Conservation (phyloP, 2,888 invertebrate genomes). For the Germaria angustata region DNA sequence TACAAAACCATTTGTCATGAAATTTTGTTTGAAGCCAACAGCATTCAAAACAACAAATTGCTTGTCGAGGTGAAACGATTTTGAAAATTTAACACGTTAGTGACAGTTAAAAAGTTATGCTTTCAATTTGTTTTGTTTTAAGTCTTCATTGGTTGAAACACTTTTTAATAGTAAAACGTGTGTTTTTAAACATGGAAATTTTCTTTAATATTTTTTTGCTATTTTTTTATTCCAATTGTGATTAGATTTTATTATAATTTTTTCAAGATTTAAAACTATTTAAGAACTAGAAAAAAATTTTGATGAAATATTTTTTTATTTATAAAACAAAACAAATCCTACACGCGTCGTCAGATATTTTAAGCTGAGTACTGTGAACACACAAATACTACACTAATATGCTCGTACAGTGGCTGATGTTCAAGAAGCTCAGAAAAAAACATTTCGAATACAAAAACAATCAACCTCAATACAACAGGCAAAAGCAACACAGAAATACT, state of each 20-base stretch:
- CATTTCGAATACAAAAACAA: conserved; percentile 56
- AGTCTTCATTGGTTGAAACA: background rate
- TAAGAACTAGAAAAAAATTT: conserved; percentile 33
- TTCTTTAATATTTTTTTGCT: conserved; percentile 9
- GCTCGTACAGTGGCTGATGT: conserved; percentile 72
- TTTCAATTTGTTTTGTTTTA: conserved; percentile 20
- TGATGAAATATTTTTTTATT: conserved; percentile 11
- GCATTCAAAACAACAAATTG: conserved; percentile 35
- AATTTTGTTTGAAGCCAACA: conserved; percentile 35
- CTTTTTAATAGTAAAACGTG: conserved; percentile 34
- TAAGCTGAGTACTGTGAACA: conserved; percentile 73
- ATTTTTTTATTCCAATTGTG: conserved; percentile 33
- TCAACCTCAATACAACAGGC: conserved; percentile 3
- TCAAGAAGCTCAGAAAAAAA: conserved; percentile 70
- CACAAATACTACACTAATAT: conserved; percentile 76
- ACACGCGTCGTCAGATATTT: conserved; percentile 68
- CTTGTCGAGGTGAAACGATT: background rate
- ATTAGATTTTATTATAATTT: conserved; percentile 39
- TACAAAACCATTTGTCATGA: conserved; percentile 65
- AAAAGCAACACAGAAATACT: conserved; percentile 36
- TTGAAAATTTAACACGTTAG: conserved; percentile 22
- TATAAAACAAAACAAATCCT: conserved; percentile 41
- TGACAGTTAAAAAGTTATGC: background rate
- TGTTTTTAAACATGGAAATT: conserved; percentile 28
- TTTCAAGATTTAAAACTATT: background rate